phyloP scores from a whole-genome alignment of 2,888 invertebrate genomes.

The Drosophila anceps region DNA sequence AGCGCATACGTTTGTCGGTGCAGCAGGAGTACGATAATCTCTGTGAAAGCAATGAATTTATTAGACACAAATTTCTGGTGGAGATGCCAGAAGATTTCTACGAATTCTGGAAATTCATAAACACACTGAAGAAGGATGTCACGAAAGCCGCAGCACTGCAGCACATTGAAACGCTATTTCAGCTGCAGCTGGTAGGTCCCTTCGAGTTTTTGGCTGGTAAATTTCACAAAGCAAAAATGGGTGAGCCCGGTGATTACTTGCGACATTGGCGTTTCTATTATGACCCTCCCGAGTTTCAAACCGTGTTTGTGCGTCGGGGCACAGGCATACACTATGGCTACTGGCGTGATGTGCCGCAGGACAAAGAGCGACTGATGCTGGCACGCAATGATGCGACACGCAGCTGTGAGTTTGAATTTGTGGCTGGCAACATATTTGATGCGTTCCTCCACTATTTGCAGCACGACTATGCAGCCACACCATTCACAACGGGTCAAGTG shows the following conservation, averaged over 20 bases:
- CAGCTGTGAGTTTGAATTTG: constrained; percentile 89
- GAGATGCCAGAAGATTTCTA: constrained; percentile 97
- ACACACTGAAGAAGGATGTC: constrained; percentile 86
- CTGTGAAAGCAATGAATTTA: constrained; percentile 86
- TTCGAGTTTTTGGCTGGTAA: constrained; percentile 92
- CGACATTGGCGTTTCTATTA: constrained; percentile 96
- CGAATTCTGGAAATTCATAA: constrained; percentile 92
- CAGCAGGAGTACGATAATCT: constrained; percentile 85
- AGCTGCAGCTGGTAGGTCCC: constrained; percentile 93
- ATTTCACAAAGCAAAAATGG: constrained; percentile 86
- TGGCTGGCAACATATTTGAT: constrained; percentile 87
- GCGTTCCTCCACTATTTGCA: constrained; percentile 82
- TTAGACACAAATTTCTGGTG: constrained; percentile 91
- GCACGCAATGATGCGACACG: constrained; percentile 90
- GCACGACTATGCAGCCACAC: constrained; percentile 84
- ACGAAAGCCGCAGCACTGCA: constrained; percentile 86
- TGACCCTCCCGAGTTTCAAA: constrained; percentile 98
- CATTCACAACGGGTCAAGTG: constrained; percentile 88
- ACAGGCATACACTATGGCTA: constrained; percentile 95
- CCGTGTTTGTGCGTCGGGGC: constrained; percentile 89
- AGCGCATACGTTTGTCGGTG: constrained; percentile 80
- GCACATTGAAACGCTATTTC: constrained; percentile 88
- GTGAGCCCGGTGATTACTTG: constrained; percentile 88
- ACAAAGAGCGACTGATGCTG: constrained; percentile 90
- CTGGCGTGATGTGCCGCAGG: constrained; percentile 93